Percentiles rank a stretch among this genome's conserved stretches.
phyloP scores from a whole-genome alignment of 2,797 vertebrate genomes.

The Poeciliopsis paucimaculata region DNA sequence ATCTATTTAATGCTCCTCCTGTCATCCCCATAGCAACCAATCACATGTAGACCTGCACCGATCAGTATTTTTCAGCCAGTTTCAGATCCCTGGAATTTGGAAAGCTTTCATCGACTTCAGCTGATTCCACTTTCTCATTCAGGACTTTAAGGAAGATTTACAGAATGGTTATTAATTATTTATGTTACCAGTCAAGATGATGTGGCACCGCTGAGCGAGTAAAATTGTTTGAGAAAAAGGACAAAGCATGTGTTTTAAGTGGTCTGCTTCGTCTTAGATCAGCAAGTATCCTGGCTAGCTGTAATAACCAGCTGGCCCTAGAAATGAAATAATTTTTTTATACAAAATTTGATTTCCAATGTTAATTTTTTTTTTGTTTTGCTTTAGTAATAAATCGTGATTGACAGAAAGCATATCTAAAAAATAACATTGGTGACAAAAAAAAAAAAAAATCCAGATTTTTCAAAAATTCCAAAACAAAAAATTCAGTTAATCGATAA shows the following conservation, averaged over 20 bases:
- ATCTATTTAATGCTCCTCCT: not conserved
- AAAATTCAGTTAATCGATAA: not conserved
- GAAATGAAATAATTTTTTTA: not conserved
- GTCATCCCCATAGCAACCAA: not conserved
- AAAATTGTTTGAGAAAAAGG: not conserved
- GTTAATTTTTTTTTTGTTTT: not conserved
- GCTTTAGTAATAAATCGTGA: too few relatives aligned
- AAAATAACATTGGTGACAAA: too few relatives aligned
- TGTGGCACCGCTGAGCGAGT: not conserved
- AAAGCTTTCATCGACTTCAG: not conserved
- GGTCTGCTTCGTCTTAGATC: not conserved
- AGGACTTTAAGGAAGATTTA: not conserved
- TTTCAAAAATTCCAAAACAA: not conserved
- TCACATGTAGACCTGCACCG: not conserved
- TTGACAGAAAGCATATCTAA: too few relatives aligned
- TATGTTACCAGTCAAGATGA: not conserved
- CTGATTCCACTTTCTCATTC: not conserved
- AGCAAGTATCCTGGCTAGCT: not conserved
- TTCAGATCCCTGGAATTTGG: not conserved
- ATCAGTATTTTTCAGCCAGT: not conserved
- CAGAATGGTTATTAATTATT: not conserved
- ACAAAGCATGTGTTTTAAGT: not conserved
- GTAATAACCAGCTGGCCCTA: not conserved
- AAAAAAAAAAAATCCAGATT: too few relatives aligned
- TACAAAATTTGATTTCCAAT: not conserved